phyloP scores from a whole-genome alignment of 2,113 vertebrate genomes.

The Aegotheles bennettii region DNA sequence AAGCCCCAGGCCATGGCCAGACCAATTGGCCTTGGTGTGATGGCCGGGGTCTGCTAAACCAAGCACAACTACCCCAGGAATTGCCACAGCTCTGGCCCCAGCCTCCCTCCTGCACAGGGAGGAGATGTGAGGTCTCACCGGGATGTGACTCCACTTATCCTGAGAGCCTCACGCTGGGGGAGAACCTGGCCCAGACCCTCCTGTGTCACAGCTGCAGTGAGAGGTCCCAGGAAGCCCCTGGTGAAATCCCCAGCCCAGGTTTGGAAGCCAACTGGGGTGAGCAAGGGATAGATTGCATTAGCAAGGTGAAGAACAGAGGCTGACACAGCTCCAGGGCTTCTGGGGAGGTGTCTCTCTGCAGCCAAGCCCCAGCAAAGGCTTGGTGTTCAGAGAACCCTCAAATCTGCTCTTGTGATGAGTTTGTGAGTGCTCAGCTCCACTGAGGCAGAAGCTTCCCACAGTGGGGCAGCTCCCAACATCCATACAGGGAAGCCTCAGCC shows the following conservation, averaged over 20 bases:
- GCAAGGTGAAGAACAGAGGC: neutral
- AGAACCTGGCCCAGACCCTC: neutral
- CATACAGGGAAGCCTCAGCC: accelerated
- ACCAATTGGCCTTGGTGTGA: neutral
- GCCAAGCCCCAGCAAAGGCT: neutral
- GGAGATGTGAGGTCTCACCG: neutral
- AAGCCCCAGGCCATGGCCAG: neutral
- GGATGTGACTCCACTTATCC: neutral
- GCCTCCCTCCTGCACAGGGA: neutral
- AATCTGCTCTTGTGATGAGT: neutral
- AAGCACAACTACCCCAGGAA: neutral
- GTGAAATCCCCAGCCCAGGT: neutral
- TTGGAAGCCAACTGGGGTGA: neutral
- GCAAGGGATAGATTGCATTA: neutral
- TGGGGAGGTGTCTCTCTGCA: neutral
- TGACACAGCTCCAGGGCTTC: neutral
- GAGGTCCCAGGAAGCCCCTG: neutral
- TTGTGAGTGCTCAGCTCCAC: neutral
- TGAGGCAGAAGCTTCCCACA: neutral
- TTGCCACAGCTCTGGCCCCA: neutral
- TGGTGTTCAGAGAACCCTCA: neutral
- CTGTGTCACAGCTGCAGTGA: accelerated
- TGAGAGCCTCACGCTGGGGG: neutral
- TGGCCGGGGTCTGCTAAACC: neutral
- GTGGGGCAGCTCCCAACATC: neutral